These are phyloP conservation scores for Drosophila austrosaltans DNA, from an alignment of 2,888 invertebrate genomes.

Conservation along the genomic window DNA sequence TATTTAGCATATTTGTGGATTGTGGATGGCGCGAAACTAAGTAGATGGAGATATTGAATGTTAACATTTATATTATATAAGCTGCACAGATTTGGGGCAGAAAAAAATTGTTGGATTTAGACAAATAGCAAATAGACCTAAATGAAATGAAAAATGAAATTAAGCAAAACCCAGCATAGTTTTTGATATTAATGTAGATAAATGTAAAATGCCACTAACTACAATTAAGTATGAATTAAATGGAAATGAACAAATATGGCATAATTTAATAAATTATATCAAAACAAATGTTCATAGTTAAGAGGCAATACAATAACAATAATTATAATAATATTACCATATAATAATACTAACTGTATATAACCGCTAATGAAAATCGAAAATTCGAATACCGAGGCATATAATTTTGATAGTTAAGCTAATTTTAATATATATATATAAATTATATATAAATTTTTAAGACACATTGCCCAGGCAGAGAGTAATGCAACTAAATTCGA, in stretches of 20 bases:
- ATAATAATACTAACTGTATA: constrained; percentile 52
- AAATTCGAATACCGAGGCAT: constrained; percentile 35
- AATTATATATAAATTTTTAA: constrained; percentile 51
- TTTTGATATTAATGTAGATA: constrained; percentile 62
- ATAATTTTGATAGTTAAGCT: constrained; percentile 71
- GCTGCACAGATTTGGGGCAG: constrained; percentile 45
- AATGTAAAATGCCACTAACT: constrained; percentile 53
- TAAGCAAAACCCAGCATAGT: constrained; percentile 48
- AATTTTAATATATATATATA: constrained; percentile 60
- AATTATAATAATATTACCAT: constrained; percentile 21
- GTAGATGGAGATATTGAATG: constrained; percentile 51
- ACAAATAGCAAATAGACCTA: constrained; percentile 13
- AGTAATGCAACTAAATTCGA: constrained; percentile 26
- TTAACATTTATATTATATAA: constrained; percentile 58
- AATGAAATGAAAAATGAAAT: constrained; percentile 1
- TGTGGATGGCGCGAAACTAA: constrained; percentile 16
- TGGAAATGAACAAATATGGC: constrained; percentile 33
- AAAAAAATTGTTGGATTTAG: constrained; percentile 50
- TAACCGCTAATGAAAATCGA: constrained; percentile 49
- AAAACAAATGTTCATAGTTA: constrained; percentile 76
- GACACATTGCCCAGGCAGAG: constrained; percentile 44
- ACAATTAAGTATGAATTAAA: constrained; percentile 37
- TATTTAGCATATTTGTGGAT: constrained; percentile 30
- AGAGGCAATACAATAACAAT: constrained; percentile 51
- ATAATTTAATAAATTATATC: constrained; percentile 64